Percentiles rank a stretch among this genome's conserved stretches.
These are phyloP conservation scores for Heliconius himera DNA, from an alignment of 1,140 invertebrate genomes.

Conservation along the genomic window DNA sequence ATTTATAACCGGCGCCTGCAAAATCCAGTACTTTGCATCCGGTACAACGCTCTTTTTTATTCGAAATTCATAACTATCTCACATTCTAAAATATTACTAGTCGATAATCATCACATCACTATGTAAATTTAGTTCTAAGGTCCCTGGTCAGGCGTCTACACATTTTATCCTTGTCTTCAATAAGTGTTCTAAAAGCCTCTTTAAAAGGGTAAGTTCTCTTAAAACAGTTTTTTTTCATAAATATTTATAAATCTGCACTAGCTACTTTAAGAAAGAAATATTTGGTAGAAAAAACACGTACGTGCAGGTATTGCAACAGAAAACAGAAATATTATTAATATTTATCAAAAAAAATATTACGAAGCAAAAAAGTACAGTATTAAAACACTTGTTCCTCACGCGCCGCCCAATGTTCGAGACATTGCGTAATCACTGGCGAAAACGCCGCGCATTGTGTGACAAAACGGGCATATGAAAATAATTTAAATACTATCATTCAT, in stretches of 20 bases:
- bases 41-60: too few species aligned
- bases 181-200: slow-evolving; percentile 5
- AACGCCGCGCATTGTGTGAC: background rate
- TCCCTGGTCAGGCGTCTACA: background rate
- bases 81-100: background rate
- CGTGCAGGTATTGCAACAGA: background rate
- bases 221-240: background rate
- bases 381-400: too few species aligned
- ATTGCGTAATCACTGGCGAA: background rate
- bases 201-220: background rate
- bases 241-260: background rate
- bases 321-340: background rate
- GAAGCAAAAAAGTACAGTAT: too few species aligned
- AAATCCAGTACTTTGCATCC: too few species aligned
- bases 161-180: background rate
- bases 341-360: too few species aligned
- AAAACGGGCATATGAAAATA: too few species aligned
- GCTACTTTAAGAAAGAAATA: background rate
- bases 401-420: background rate
- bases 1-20: too few species aligned
- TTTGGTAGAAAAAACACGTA: background rate
- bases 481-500: too few species aligned
- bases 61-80: background rate
- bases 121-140: background rate
- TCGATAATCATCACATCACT: background rate